Base-by-base conservation (phyloP, 2,797 vertebrate species). In the Moxostoma hubbsi region DNA sequence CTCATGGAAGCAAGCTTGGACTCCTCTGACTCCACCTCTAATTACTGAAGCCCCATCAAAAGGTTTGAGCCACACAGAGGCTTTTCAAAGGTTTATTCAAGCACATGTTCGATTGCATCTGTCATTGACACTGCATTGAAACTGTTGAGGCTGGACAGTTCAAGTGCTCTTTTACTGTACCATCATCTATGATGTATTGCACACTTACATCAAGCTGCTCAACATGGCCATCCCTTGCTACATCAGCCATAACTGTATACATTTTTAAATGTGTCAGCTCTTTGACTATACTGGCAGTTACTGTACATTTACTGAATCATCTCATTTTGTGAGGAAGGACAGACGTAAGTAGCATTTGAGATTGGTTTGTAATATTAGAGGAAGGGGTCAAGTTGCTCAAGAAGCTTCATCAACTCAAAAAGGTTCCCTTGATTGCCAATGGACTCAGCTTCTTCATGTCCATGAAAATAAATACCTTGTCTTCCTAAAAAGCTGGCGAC, bases 241-340 rank as follows among this genome's bases (percentile, higher is more conserved):
- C 77, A 58, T 73, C 59, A 18, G 77, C 77, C 77, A 79, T 79
- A 5, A 79, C 46, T 47, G 54, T 36, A 69, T 46, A 59, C 61
- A 65, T 79, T 66, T 79, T 53, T 9, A 50, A 18, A 16, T 12
- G 7, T 46, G 47, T 79, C 9, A 81, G 7, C 63, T 74, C 63
- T 51, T 58, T 1, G 1, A 57, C 43, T 15, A 67, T 62, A 7
- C 13, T 10, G 10, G n/a, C 72, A 46, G 51, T 55, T 50, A 62
- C 5, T 1, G 61, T 36, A 43, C 61, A n/a, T 18, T 13, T 11
- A 63, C 4, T 63, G 0, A 13, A 45, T 63, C 11, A 45, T 63
- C 13, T 63, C 36, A 9, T 63, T 63, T 45, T 63, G 36, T 8
- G 36, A 63, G 36, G 7, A 45, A n/a, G 12, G 1, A 45, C 36